phyloP scores from a whole-genome alignment of 2,888 invertebrate genomes.

The Physocephala rufipes region DNA sequence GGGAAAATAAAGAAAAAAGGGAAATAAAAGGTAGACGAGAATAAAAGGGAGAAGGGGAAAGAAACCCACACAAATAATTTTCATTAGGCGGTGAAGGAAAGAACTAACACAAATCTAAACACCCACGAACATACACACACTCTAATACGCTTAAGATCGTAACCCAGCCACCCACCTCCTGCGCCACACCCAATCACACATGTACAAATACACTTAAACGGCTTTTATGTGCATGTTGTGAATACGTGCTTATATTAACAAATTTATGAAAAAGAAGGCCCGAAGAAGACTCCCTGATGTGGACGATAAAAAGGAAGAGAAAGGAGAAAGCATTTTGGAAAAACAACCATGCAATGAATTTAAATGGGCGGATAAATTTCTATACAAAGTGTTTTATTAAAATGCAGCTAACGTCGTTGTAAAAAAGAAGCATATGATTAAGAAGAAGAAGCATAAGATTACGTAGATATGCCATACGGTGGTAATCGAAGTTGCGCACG shows the following conservation, averaged over 20 bases:
- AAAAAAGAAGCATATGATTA: too few relatives aligned
- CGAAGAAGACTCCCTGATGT: background rate
- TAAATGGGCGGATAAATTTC: background rate
- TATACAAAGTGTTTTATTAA: background rate
- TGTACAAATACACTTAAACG: background rate
- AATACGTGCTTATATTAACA: conserved; percentile 24
- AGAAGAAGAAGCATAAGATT: too few relatives aligned
- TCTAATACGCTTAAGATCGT: too few relatives aligned
- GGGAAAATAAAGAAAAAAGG: too few relatives aligned
- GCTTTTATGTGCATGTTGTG: conserved; percentile 14
- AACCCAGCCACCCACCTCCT: too few relatives aligned
- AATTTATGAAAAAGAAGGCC: conserved; percentile 7
- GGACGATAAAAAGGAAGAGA: background rate
- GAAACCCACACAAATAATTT: conserved; percentile 28
- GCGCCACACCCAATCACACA: background rate
- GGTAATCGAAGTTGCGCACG: conserved; percentile 14
- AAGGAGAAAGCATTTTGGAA: background rate
- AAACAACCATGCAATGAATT: background rate
- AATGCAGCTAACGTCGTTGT: background rate
- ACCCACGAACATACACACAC: background rate
- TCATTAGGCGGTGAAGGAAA: conserved; percentile 6
- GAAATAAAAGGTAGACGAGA: too few relatives aligned
- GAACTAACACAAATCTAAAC: background rate
- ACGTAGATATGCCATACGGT: too few relatives aligned
- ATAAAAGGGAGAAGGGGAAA: too few relatives aligned